A percentile compares a stretch with the other conserved stretches of the same genome.
phyloP scores from a whole-genome alignment of 2,888 invertebrate species.

The Gryllus longicercus region DNA sequence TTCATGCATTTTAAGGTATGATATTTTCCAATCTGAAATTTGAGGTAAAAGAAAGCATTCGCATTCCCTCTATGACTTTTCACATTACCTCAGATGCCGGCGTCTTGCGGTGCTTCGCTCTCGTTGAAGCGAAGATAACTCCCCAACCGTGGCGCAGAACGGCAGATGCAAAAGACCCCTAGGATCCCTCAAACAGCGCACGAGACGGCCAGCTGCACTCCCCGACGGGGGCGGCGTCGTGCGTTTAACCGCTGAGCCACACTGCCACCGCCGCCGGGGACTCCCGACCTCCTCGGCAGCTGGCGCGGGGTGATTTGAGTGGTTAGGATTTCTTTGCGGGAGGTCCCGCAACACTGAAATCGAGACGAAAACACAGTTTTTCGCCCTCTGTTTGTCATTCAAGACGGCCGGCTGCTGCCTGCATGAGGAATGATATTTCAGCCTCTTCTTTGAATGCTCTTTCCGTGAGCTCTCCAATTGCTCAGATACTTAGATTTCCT shows the following conservation, averaged over 20 bases:
- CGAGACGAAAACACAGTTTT: conserved; percentile 17
- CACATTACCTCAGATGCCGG: no score
- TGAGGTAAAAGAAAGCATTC: no score
- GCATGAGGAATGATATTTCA: not conserved
- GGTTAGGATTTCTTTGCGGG: not conserved
- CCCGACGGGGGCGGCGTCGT: not conserved
- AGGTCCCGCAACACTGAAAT: not conserved
- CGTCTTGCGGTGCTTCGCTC: no score
- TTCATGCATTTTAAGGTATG: no score
- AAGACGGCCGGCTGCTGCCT: not conserved
- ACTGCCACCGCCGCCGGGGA: not conserved
- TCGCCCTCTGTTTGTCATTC: not conserved
- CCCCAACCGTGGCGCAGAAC: no score
- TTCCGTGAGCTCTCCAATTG: not conserved
- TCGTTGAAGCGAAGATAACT: no score
- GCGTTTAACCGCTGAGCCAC: not conserved
- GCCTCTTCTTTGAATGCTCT: no score
- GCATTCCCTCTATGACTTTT: no score
- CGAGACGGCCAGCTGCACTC: not conserved
- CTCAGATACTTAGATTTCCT: not conserved
- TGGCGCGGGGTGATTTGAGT: not conserved
- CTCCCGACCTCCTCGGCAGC: not conserved
- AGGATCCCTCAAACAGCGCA: not conserved
- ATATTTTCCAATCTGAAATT: no score
- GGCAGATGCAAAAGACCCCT: no score